Base-by-base conservation (phyloP, 2,113 vertebrate species). In the Porphyrio hochstetteri region DNA sequence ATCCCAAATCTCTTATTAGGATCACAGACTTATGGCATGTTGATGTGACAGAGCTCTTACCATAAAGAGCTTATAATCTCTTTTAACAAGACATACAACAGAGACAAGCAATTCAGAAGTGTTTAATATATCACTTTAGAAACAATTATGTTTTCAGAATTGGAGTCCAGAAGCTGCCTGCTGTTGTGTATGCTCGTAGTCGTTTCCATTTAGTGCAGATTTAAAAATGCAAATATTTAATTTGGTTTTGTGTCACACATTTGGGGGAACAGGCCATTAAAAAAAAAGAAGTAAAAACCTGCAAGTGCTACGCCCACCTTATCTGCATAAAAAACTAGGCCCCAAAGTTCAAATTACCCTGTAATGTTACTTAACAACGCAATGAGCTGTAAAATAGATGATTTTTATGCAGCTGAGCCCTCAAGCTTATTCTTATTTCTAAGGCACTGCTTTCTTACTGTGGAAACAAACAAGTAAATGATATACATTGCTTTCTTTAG, bases 321-420 rank as follows among this genome's bases (percentile, higher is more conserved):
- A 36, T 93, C 77, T 82, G 31, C 92, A 72, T 88, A 92, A 86
- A 92, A 86, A 96, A 90, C 86, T 90, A 25, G 60, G 84, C 77
- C 31, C 80, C 61, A 78, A 86, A 90, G 53, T 61, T 70, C 80
- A 94, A 92, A 96, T 95, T 93, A 53, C 56, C 56, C 53, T 82
- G 27, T 84, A 68, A 95, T 93, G 69, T 95, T 96, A 88, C 90
- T 96, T 95, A 94, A 95, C 80, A 92, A 87, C 82, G 93, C 86
- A 97, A 96, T 96, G 96, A 96, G 83, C 93, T 96, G 93, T 96
- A 92, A 97, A 97, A 97, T 84, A 92, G 92, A 84, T 4, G 2
- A 52, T 93, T 96, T 94, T 94, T 75, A 76, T 96, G 82, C 92
- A 94, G 85, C 90, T 96, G 92, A 96, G 82, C 92, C 93, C 92